Percentiles rank a stretch among this genome's conserved stretches.
phyloP scores from a whole-genome alignment of 2,113 vertebrate species.

The Dipodomys ordii region DNA sequence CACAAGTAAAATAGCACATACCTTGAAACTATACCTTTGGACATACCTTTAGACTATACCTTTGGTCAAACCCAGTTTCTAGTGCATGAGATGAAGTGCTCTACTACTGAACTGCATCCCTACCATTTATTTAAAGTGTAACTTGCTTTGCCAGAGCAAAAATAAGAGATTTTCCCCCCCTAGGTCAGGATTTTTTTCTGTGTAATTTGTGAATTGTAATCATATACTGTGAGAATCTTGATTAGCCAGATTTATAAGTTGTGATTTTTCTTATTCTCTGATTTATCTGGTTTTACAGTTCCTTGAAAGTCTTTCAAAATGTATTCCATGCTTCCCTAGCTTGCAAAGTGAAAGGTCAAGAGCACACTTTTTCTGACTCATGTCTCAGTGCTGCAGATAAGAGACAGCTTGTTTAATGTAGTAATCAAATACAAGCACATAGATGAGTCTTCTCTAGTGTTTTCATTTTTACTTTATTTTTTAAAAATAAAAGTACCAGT shows the following conservation, averaged over 20 bases:
- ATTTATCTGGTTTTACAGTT: constrained; percentile 32
- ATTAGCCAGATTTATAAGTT: constrained; percentile 27
- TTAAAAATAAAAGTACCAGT: too few relatives aligned
- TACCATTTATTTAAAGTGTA: background rate
- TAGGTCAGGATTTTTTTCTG: background rate
- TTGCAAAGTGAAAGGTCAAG: background rate
- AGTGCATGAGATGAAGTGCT: background rate
- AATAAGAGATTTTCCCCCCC: background rate
- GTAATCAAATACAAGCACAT: background rate
- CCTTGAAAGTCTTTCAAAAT: constrained; percentile 35
- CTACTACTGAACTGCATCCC: background rate
- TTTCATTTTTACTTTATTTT: constrained; percentile 41
- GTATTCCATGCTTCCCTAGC: background rate
- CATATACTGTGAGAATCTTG: background rate
- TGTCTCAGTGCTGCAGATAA: background rate
- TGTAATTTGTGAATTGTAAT: background rate
- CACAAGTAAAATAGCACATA: too few relatives aligned
- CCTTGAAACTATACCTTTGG: background rate
- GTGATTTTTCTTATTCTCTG: constrained; percentile 1
- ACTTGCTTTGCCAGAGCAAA: background rate
- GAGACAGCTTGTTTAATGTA: background rate
- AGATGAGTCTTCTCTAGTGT: background rate
- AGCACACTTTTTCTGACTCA: background rate
- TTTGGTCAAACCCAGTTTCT: background rate
- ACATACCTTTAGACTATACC: too few relatives aligned